These are phyloP conservation scores for Microtus pennsylvanicus DNA, from an alignment of 2,113 vertebrate genomes.

Conservation along the genomic window DNA sequence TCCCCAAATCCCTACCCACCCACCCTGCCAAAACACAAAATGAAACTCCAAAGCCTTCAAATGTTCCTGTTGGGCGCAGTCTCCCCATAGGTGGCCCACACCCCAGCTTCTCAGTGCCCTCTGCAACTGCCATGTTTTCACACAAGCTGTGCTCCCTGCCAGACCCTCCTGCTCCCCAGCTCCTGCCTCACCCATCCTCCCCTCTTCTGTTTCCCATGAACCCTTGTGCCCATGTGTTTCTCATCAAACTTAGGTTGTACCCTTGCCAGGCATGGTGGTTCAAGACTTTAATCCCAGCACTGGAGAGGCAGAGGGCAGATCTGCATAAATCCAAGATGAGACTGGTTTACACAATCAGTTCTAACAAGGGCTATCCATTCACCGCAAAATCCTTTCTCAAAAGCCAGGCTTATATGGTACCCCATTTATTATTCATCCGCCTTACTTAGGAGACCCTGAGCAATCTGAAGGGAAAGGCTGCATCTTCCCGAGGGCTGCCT, in stretches of 20 bases:
- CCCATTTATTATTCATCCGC: not conserved
- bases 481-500: not conserved
- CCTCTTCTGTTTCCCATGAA: not conserved
- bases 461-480: not conserved
- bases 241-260: not conserved
- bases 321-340: not conserved
- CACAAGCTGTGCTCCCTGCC: not conserved
- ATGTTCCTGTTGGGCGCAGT: not conserved
- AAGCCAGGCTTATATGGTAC: not conserved
- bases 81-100: not conserved
- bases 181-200: not conserved
- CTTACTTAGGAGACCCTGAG: not conserved
- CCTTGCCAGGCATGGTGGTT: not conserved
- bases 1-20: too few relatives aligned
- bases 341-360: not conserved
- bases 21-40: not conserved
- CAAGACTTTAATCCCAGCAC: not conserved
- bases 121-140: not conserved
- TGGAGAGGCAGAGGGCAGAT: not conserved
- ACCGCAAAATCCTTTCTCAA: not conserved
- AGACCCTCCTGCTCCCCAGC: not conserved
- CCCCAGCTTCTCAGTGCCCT: rapidly evolving
- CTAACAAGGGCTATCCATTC: not conserved
- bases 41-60: not conserved
- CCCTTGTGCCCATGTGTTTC: not conserved